Conservation (phyloP, 2,888 invertebrate species). For the Alloplasta piceator region DNA sequence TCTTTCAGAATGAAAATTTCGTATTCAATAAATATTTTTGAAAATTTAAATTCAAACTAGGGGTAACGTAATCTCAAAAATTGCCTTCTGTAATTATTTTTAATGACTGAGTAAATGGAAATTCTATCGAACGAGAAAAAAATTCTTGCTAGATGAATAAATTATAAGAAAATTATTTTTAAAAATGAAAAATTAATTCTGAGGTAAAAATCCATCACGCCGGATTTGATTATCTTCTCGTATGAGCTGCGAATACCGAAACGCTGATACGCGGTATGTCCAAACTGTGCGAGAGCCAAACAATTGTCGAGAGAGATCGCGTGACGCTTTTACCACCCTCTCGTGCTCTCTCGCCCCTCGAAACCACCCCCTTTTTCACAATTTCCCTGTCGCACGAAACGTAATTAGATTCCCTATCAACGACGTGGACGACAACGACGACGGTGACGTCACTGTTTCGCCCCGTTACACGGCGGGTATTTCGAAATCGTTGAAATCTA, state of each 20-base stretch:
- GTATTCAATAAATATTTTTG: too few relatives aligned
- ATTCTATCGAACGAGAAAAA: too few relatives aligned
- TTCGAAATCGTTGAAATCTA: constrained; percentile 31
- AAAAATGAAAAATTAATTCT: background rate
- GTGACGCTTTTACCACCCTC: constrained; percentile 43
- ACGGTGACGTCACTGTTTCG: constrained; percentile 44
- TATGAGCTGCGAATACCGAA: background rate
- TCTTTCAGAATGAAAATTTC: too few relatives aligned
- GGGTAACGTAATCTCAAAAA: background rate
- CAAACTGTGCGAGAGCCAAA: constrained; percentile 12
- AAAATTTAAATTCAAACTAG: background rate
- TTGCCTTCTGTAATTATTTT: too few relatives aligned
- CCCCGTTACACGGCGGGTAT: constrained; percentile 34
- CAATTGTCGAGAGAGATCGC: constrained; percentile 37
- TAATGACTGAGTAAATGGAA: too few relatives aligned
- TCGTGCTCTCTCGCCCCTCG: constrained; percentile 4
- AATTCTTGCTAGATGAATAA: too few relatives aligned
- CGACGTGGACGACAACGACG: constrained; percentile 23
- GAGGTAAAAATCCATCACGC: background rate
- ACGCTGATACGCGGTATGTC: background rate
- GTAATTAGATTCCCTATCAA: constrained; percentile 52
- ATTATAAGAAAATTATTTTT: background rate
- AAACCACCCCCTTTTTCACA: constrained; percentile 17
- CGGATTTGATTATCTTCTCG: background rate
- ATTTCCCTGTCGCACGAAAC: constrained; percentile 19